These are phyloP conservation scores for Dasypogon diadema DNA, from an alignment of 2,888 invertebrate genomes.

Conservation along the genomic window DNA sequence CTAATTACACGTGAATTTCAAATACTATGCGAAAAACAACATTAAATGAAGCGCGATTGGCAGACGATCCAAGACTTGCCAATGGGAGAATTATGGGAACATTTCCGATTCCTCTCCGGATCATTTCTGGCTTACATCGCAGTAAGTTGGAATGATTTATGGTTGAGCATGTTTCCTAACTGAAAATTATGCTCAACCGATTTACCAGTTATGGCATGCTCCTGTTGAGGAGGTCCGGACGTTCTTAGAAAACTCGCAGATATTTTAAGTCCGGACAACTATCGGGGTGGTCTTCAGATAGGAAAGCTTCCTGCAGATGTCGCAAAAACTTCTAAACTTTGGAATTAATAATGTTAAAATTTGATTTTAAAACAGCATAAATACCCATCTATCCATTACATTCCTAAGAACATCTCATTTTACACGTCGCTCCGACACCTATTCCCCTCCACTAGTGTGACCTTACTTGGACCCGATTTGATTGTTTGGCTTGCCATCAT, in stretches of 20 bases:
- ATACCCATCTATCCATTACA: no score
- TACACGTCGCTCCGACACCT: no score
- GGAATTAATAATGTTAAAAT: no score
- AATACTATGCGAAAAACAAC: constrained; percentile 24
- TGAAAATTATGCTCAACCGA: constrained; percentile 24
- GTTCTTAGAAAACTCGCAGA: constrained; percentile 12
- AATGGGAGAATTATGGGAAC: constrained; percentile 25
- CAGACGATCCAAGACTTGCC: neutral
- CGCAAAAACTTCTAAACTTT: no score
- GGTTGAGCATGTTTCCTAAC: constrained; percentile 16
- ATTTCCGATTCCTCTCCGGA: neutral
- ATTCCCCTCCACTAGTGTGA: no score
- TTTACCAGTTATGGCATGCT: neutral
- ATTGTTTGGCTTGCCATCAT: no score
- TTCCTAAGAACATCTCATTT: no score
- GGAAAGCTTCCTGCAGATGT: no score
- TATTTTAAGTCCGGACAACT: neutral
- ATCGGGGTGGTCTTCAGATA: neutral
- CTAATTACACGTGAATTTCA: constrained; percentile 23
- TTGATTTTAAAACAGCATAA: no score
- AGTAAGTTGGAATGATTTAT: constrained; percentile 23
- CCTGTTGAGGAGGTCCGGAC: neutral
- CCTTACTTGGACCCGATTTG: no score
- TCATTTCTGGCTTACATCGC: constrained; percentile 4
- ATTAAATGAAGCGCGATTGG: constrained; percentile 13